A percentile compares a stretch with the other conserved stretches of the same genome.
Conservation (phyloP, 2,113 vertebrate species). For the Trochalopteron elliotii region DNA sequence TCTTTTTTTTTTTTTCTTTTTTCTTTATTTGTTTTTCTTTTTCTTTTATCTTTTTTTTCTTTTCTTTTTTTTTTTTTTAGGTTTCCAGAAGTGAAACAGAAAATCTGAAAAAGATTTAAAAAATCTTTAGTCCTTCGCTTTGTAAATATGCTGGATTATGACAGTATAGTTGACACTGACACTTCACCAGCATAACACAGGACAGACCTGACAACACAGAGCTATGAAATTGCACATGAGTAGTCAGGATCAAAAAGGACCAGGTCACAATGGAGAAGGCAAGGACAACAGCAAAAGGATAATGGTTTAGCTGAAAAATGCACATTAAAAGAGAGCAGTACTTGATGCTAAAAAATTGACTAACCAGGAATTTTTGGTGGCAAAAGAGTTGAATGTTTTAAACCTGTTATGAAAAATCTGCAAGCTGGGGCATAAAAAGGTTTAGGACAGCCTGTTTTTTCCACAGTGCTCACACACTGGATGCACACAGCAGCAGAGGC, state of each 20-base stretch:
- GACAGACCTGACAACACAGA: neutral
- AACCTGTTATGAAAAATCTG: neutral
- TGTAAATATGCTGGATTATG: neutral
- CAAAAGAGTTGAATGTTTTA: neutral
- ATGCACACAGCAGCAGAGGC: neutral
- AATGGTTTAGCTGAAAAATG: neutral
- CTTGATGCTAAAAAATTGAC: neutral
- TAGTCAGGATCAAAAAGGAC: neutral
- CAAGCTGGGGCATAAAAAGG: neutral
- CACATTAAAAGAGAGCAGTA: neutral
- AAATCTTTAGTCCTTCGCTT: neutral
- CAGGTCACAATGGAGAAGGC: neutral
- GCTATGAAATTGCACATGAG: neutral
- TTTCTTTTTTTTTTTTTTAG: neutral
- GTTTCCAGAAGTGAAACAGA: neutral
- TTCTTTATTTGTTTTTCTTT: too few relatives aligned
- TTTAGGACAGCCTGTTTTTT: neutral
- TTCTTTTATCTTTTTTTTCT: accelerated
- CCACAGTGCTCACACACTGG: accelerated
- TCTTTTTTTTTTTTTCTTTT: too few relatives aligned
- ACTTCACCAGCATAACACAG: neutral
- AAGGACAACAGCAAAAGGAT: neutral
- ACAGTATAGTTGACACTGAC: neutral
- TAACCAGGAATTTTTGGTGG: neutral
- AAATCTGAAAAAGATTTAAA: accelerated